A percentile compares a stretch with the other conserved stretches of the same genome.
Conservation (phyloP, 2,888 invertebrate species). For the Suillia variegata region DNA sequence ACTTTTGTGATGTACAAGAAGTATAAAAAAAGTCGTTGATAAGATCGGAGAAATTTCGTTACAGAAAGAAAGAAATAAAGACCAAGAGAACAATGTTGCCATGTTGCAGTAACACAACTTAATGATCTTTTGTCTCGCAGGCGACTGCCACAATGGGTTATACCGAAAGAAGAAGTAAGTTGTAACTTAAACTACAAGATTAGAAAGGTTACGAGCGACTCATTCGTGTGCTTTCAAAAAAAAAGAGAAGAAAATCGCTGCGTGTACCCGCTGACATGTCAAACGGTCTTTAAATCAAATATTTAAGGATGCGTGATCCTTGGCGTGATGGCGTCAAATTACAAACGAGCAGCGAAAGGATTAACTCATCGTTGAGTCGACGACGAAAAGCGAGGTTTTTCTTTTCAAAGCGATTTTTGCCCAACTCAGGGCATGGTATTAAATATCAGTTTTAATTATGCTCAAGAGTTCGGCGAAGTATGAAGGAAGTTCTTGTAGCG, state of each 20-base stretch:
- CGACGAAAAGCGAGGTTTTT: background rate
- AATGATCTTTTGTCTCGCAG: constrained; percentile 17
- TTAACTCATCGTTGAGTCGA: constrained; percentile 2
- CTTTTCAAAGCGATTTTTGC: background rate
- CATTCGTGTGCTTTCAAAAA: too few species aligned
- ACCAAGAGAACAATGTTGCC: constrained; percentile 7
- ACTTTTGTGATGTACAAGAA: background rate
- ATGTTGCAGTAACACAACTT: constrained; percentile 13
- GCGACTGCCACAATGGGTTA: constrained; percentile 22
- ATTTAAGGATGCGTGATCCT: background rate
- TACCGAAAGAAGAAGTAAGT: background rate
- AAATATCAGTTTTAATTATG: constrained; percentile 12
- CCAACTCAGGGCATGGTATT: background rate
- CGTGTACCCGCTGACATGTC: constrained; percentile 2
- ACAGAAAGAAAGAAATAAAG: constrained; percentile 5
- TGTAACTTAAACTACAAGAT: background rate
- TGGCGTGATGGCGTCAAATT: constrained; percentile 6
- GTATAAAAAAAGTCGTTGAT: background rate
- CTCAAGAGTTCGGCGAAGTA: background rate
- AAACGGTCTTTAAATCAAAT: constrained; percentile 1
- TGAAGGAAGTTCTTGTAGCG: background rate
- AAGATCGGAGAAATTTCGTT: constrained; percentile 8
- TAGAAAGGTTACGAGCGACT: background rate
- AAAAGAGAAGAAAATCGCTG: background rate
- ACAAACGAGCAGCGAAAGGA: constrained; percentile 15